Evolutionary conservation across 53 echinoderm and acorn worm species (phyloP), one percentile per base, ranked within the genome.

Genomic region (Actinopyga echinites): DNA sequence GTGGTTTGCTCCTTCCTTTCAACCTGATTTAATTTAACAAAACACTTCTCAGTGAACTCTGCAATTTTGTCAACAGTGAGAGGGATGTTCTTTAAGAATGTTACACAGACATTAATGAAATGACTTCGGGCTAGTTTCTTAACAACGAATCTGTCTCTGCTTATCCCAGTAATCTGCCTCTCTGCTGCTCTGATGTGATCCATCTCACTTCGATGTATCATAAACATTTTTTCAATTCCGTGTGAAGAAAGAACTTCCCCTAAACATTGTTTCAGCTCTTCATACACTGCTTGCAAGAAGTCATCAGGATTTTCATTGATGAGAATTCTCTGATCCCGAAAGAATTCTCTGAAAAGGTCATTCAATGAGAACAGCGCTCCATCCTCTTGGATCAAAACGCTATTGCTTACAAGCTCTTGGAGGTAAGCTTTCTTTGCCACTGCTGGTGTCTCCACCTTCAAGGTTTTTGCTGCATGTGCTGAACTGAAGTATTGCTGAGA

Each of bases 61-160:
- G 55, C 28, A 26, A 77, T 31, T 53, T 30, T 31, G 19, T 55
- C 21, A 6, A 1, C 20, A 26, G 29, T 56, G 12, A 77, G 54
- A 24, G 77, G 77, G 20, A 77, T 77, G 56, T 77, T 77, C 55
- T 29, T 11, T 19, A 77, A 55, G 28, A 77, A 77, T 28, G 56
- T 49, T 32, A 8, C 53, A 31, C 77, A 77, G 3, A 54, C 77
- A 43, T 45, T 20, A 21, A 77, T 55, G 23, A 77, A 43, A 28
- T 77, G 56, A 5, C 44, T 32, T 21, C 49, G 53, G 31, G 11
- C 49, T 13, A 49, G 30, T 28, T 55, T 26, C 56, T 15, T 77
- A 2, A 56, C 5, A 2, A n/a, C 4, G 13, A 8, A 9, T 1
- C 28, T 29, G 9, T 4, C 19, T 19, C 17, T 32, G 10, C 5